These are phyloP conservation scores for Euschistus heros DNA, from an alignment of 1,140 invertebrate genomes.

Conservation along the genomic window DNA sequence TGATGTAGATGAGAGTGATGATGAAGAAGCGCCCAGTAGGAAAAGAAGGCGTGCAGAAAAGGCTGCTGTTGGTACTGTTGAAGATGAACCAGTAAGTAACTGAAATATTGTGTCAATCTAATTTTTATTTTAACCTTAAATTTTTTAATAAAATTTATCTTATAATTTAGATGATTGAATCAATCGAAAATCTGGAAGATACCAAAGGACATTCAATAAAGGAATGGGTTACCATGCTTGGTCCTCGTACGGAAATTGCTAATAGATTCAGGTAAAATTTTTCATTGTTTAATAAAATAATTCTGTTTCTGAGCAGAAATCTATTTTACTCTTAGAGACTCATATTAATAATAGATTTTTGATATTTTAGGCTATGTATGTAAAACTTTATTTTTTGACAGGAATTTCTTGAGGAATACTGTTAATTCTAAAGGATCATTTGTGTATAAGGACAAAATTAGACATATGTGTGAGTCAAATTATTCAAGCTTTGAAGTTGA, in stretches of 20 bases:
- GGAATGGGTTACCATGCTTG: constrained; percentile 94
- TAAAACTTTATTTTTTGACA: neutral
- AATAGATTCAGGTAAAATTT: constrained; percentile 49
- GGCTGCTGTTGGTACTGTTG: constrained; percentile 64
- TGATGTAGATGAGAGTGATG: constrained; percentile 55
- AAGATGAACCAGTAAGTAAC: constrained; percentile 51
- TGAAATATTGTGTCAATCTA: neutral
- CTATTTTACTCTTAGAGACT: too few relatives aligned
- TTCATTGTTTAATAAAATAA: constrained; percentile 47
- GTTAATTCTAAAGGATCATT: constrained; percentile 62
- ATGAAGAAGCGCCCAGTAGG: constrained; percentile 53
- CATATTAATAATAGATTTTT: too few relatives aligned
- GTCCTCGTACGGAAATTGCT: constrained; percentile 89
- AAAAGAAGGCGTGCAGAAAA: constrained; percentile 74
- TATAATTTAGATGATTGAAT: constrained; percentile 68
- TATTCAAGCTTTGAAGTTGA: constrained; percentile 86
- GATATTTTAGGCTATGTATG: too few relatives aligned
- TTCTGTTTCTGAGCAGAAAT: too few relatives aligned
- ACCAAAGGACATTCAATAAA: constrained; percentile 81
- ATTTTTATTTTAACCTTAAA: neutral
- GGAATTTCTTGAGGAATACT: constrained; percentile 82
- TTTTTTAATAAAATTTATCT: constrained; percentile 19
- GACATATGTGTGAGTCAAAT: constrained; percentile 90
- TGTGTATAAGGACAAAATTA: constrained; percentile 86
- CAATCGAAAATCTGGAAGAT: constrained; percentile 96